Conservation (phyloP, 2,113 vertebrate species). For the Stercorarius parasiticus region DNA sequence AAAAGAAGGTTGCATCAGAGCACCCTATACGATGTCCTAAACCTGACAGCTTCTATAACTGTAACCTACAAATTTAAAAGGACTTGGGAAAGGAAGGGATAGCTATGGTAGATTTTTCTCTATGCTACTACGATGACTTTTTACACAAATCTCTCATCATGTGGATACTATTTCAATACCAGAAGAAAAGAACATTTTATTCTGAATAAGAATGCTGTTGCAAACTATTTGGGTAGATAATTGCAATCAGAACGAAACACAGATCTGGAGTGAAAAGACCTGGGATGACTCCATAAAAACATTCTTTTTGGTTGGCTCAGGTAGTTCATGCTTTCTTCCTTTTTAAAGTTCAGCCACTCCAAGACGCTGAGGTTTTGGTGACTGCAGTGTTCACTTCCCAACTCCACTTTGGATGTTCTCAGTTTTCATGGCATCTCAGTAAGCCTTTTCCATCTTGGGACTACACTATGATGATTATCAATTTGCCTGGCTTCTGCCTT, state of each 20-base stretch:
- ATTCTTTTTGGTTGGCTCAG: background rate
- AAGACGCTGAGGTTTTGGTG: background rate
- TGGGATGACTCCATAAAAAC: background rate
- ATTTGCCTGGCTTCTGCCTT: background rate
- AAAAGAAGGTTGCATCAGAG: background rate
- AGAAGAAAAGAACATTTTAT: background rate
- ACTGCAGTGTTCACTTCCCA: background rate
- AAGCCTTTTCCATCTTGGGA: background rate
- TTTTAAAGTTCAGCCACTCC: background rate
- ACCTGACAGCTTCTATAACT: background rate
- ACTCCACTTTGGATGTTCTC: rapidly evolving
- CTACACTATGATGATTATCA: background rate
- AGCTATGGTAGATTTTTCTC: background rate
- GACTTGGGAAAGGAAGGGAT: background rate
- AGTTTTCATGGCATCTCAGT: background rate
- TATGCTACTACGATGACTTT: background rate
- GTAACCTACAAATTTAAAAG: background rate
- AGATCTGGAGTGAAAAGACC: background rate
- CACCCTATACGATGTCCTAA: background rate
- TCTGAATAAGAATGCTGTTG: background rate
- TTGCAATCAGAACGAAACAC: background rate
- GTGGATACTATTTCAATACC: background rate
- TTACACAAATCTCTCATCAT: background rate
- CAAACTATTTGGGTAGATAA: background rate
- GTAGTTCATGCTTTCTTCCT: background rate